Conservation (phyloP, 1,140 invertebrate species). For the Ephestia elutella region DNA sequence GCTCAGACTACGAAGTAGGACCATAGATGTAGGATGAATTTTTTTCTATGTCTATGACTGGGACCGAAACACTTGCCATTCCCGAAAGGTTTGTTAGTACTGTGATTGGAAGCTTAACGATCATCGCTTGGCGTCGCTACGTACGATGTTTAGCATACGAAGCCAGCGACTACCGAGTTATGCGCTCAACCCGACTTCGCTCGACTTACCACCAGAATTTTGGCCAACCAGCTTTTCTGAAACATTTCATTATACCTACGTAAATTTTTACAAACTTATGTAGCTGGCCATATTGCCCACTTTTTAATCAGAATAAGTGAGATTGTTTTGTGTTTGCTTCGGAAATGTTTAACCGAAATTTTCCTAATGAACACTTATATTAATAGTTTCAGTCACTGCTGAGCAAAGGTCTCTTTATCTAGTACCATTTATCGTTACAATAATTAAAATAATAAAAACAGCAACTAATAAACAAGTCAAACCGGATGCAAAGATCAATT, state of each 20-base stretch:
- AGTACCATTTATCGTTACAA: conserved; percentile 4
- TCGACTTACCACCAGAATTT: conserved; percentile 60
- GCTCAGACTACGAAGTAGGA: too few species aligned
- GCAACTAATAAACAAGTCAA: too few species aligned
- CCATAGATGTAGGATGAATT: too few species aligned
- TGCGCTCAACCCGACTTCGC: conserved; percentile 16
- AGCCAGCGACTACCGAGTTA: conserved; percentile 34
- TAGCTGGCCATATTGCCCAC: too few species aligned
- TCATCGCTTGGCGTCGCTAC: conserved; percentile 10
- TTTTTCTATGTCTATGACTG: too few species aligned
- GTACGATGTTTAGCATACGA: conserved; percentile 23
- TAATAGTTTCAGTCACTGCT: background rate
- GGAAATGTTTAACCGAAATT: too few species aligned
- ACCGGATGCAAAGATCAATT: too few species aligned
- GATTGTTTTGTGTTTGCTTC: too few species aligned
- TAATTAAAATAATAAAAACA: conserved; percentile 1
- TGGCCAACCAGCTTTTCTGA: conserved; percentile 59
- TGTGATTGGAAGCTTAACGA: background rate
- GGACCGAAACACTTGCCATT: background rate
- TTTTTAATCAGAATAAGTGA: too few species aligned
- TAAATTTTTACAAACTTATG: background rate
- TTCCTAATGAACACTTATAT: background rate
- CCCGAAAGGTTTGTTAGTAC: background rate
- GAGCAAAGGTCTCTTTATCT: conserved; percentile 7
- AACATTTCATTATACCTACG: conserved; percentile 39